These are phyloP conservation scores for Dicaeum eximium DNA, from an alignment of 2,113 vertebrate species.

Conservation along the genomic window DNA sequence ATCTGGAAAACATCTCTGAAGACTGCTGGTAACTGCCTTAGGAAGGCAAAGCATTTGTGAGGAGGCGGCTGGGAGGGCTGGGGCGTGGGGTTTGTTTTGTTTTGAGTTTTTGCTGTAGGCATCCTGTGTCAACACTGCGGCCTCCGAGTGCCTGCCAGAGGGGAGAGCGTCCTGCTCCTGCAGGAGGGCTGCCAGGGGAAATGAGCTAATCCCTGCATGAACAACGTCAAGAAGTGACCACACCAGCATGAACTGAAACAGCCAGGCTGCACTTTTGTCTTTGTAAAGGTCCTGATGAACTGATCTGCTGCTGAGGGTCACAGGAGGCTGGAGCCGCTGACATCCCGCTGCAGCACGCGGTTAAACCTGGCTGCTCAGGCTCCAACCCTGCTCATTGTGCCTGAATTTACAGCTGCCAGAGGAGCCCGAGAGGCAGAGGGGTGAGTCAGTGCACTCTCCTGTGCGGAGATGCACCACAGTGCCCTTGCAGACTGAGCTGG, in stretches of 20 bases:
- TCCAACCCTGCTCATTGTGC: accelerated
- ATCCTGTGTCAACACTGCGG: background rate
- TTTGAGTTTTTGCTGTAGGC: background rate
- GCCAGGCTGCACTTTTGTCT: background rate
- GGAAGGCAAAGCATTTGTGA: background rate
- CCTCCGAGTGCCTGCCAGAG: accelerated
- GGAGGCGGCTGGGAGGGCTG: background rate
- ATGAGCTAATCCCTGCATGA: background rate
- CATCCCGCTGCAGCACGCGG: accelerated
- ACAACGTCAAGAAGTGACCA: background rate
- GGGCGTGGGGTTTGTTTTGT: background rate
- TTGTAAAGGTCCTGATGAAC: background rate
- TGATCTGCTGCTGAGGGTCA: accelerated
- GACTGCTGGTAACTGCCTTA: background rate
- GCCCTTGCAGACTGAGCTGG: background rate
- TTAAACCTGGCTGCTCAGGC: background rate
- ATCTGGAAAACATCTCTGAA: background rate
- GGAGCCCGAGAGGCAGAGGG: background rate
- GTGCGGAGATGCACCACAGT: accelerated
- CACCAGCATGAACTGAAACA: background rate
- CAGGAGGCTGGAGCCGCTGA: background rate
- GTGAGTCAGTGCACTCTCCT: background rate
- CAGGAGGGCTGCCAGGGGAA: background rate
- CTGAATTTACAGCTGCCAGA: accelerated
- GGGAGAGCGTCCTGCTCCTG: background rate